Evolutionary conservation across 1,140 invertebrate species (phyloP), one percentile per base, ranked within the genome.

Genomic region (Zeugodacus cucurbitae): DNA sequence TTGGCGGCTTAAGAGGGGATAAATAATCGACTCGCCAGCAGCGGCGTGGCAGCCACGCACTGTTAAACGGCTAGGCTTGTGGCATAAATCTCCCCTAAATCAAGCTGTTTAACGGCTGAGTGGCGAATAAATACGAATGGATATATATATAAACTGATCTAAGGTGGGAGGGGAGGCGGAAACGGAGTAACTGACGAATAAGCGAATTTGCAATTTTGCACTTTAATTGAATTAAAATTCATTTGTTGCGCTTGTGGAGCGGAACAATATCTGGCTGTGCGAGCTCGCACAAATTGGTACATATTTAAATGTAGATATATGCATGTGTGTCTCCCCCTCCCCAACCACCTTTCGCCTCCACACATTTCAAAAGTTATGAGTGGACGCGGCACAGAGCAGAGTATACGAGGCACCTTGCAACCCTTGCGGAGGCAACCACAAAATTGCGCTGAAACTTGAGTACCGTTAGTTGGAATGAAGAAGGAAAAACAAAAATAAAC

Each of bases 161-260:
- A 22, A 62, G 58, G 14, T 62, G 6, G 1, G 26, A 64, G 3
- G 64, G 2, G 32, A 3, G 1, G 34, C 17, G 32, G 32, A 37
- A 37, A 8, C 5, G 58, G n/a, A 62, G 26, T 8, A 26, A 0
- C 44, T 11, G n/a, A 8, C 37, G 41, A 62, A 26, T 82, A 82
- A 82, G 74, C 41, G 74, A 82, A 82, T 82, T 82, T 82, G 4
- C 90, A 91, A 92, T 92, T 92, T 92, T 92, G 91, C 90, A 91
- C 90, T 92, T 92, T 92, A 92, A 92, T 92, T 91, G 92, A 92
- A 92, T 92, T 92, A 92, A 91, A 92, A 92, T 92, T 92, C 91
- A 92, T 92, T 92, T 91, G 91, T 90, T 90, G 89, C 91, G 91
- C 91, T 91, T 92, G 91, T 91, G 91, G 92, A 91, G 91, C 91